These are phyloP conservation scores for Rhopalosiphum padi DNA, from an alignment of 1,140 invertebrate species.

Conservation along the genomic window DNA sequence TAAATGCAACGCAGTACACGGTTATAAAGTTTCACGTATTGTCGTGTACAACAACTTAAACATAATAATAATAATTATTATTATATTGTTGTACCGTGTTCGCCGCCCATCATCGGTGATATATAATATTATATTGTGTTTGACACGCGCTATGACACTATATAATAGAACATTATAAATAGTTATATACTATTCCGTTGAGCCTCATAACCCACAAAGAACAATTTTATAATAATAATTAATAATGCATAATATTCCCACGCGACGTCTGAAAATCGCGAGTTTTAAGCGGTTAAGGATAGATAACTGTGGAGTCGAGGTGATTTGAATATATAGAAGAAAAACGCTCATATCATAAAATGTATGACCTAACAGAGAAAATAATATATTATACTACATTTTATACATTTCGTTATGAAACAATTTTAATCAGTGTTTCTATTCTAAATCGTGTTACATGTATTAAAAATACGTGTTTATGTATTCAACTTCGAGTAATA, in stretches of 20 bases:
- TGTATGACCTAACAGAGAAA: too few relatives aligned
- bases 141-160: background rate
- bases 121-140: background rate
- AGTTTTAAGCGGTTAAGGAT: background rate
- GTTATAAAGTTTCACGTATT: constrained; percentile 12
- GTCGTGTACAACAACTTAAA: background rate
- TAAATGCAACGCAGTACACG: background rate
- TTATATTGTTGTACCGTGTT: background rate
- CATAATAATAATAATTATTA: background rate
- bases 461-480: background rate
- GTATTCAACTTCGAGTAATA: too few relatives aligned
- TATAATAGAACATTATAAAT: background rate
- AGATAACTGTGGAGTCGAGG: background rate
- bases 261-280: background rate
- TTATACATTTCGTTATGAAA: background rate
- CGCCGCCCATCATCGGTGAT: background rate
- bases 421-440: background rate
- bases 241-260: constrained; percentile 2
- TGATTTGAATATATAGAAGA: background rate
- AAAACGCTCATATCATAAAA: background rate
- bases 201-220: background rate
- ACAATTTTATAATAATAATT: background rate
- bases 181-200: background rate
- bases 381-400: background rate
- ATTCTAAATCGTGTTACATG: background rate